Conservation (phyloP, 2,797 vertebrate genomes). For the Lithobates pipiens region DNA sequence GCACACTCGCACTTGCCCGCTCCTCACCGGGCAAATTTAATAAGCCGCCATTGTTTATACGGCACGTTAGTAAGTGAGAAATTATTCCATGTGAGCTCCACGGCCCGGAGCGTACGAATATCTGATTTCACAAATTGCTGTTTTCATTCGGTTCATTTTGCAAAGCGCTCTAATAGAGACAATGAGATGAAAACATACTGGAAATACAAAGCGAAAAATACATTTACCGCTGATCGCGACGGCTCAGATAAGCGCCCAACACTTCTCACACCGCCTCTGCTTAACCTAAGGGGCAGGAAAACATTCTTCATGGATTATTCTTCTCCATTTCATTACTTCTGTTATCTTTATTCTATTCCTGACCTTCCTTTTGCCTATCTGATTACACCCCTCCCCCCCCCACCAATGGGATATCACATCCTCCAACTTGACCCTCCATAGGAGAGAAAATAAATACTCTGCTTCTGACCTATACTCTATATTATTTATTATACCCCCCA, state of each 20-base stretch:
- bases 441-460: too few species aligned
- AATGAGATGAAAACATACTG: slow-evolving; percentile 6
- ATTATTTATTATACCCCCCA: too few species aligned
- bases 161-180: background rate
- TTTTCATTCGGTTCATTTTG: background rate
- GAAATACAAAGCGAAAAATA: background rate
- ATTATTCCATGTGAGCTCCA: background rate
- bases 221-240: background rate
- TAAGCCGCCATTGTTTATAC: slow-evolving; percentile 20
- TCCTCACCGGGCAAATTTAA: slow-evolving; percentile 23
- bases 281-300: background rate
- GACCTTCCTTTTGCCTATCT: too few species aligned
- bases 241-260: background rate
- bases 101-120: background rate
- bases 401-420: too few species aligned
- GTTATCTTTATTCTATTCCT: too few species aligned
- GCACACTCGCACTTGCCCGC: background rate
- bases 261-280: background rate
- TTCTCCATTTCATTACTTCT: too few species aligned
- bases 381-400: too few species aligned
- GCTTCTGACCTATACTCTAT: too few species aligned
- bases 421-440: too few species aligned
- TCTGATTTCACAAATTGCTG: slow-evolving; percentile 19
- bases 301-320: background rate
- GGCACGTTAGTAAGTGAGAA: slow-evolving; percentile 3